These are phyloP conservation scores for Clarias macrocephalus DNA, from an alignment of 2,113 vertebrate genomes.

Conservation along the genomic window DNA sequence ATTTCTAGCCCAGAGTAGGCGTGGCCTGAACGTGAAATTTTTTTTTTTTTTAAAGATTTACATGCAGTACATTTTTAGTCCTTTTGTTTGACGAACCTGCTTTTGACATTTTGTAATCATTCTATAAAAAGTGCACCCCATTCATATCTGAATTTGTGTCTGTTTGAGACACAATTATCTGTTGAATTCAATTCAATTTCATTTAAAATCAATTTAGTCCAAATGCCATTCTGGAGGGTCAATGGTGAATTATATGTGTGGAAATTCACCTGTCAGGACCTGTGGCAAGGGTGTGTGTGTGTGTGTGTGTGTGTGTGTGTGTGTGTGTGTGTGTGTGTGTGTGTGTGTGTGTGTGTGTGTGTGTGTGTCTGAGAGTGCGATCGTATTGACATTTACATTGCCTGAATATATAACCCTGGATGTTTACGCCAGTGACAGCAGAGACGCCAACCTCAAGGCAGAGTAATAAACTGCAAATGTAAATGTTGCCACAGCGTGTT, in stretches of 20 bases:
- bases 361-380: not conserved
- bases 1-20: not conserved
- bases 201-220: slow-evolving; percentile 1
- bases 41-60: not conserved
- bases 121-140: not conserved
- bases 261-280: slow-evolving; percentile 33
- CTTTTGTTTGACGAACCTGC: not conserved
- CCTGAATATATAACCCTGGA: slow-evolving; percentile 27
- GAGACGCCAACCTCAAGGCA: slow-evolving; percentile 8
- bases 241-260: slow-evolving; percentile 30
- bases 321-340: too few species aligned
- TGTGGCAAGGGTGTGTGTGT: too few species aligned
- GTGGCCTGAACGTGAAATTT: not conserved
- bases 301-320: too few species aligned
- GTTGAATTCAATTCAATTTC: not conserved
- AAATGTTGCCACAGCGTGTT: slow-evolving; percentile 16
- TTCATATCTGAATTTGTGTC: not conserved
- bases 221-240: slow-evolving; percentile 19
- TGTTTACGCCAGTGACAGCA: not conserved
- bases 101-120: not conserved
- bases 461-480: slow-evolving; percentile 22
- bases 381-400: slow-evolving; percentile 30
- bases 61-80: not conserved
- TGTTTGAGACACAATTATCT: not conserved
- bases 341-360: not conserved